Evolutionary conservation across 1,140 invertebrate genomes (phyloP).

Genomic region (Lepidurus couesii): DNA sequence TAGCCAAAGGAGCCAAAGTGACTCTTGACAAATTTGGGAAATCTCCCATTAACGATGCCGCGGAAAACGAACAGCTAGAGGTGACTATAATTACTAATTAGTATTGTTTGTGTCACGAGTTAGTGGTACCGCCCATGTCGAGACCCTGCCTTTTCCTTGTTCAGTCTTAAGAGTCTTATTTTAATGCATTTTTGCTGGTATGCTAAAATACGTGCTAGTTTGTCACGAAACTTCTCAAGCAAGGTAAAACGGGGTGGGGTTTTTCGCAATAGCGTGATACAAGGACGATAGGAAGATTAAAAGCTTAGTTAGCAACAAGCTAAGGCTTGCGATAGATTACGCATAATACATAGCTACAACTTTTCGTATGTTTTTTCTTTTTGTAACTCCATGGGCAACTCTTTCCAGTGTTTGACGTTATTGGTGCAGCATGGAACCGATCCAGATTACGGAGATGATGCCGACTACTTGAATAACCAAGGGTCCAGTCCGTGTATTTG

Average conservation of each 20-base stretch:
- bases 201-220: neutral
- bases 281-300: constrained; percentile 13
- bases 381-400: constrained; percentile 23
- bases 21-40: constrained; percentile 76
- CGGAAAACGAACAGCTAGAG: constrained; percentile 80
- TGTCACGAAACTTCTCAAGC: constrained; percentile 11
- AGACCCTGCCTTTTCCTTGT: no score
- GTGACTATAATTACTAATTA: constrained; percentile 47
- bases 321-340: neutral
- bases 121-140: neutral
- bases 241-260: constrained; percentile 26
- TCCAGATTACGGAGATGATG: constrained; percentile 51
- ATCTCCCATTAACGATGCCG: constrained; percentile 80
- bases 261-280: constrained; percentile 29
- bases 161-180: no score
- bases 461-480: neutral
- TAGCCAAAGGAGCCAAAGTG: constrained; percentile 66
- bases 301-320: neutral
- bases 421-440: constrained; percentile 67
- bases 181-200: neutral
- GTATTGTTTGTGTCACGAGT: neutral
- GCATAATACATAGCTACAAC: neutral
- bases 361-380: neutral
- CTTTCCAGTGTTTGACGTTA: constrained; percentile 62
- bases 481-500: constrained; percentile 1